Percentiles rank a stretch among this genome's conserved stretches.
These are phyloP conservation scores for Pholis gunnellus DNA, from an alignment of 2,113 vertebrate genomes.

Conservation along the genomic window DNA sequence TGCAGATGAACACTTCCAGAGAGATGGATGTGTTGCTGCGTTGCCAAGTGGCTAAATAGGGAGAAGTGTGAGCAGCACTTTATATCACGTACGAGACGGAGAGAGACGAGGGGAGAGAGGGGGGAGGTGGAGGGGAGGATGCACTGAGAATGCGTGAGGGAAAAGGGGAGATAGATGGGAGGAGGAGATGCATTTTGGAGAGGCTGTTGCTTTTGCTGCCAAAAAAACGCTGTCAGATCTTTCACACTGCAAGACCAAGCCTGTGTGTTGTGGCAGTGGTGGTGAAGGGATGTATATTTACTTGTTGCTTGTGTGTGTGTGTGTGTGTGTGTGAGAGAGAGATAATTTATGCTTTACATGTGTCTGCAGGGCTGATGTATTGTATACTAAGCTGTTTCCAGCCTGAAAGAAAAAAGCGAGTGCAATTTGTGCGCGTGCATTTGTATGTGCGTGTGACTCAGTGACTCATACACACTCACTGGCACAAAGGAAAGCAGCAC, in stretches of 20 bases:
- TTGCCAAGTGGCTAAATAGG: conserved; percentile 69
- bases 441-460: not conserved
- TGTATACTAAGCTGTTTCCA: conserved; percentile 11
- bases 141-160: not conserved
- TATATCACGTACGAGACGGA: conserved; percentile 44
- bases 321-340: not conserved
- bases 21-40: conserved; percentile 55
- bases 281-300: conserved; percentile 25
- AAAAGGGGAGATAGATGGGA: conserved; percentile 30
- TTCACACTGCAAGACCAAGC: conserved; percentile 46
- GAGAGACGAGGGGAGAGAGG: not conserved
- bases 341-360: conserved; percentile 17
- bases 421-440: conserved; percentile 10
- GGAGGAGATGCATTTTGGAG: conserved; percentile 37
- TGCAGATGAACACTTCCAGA: conserved; percentile 69
- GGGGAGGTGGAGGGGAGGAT: not conserved
- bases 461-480: not conserved
- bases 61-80: conserved; percentile 61
- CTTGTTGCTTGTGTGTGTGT: conserved; percentile 14
- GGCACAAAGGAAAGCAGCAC: not conserved
- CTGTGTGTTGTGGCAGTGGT: conserved; percentile 19
- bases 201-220: conserved; percentile 36
- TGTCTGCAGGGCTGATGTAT: conserved; percentile 1
- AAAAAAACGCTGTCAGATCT: conserved; percentile 39
- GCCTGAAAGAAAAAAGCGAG: conserved; percentile 12